These are phyloP conservation scores for Ephydatia muelleri DNA, from an alignment of 37 sponge, comb jelly and placozoan genomes.

Conservation along the genomic window DNA sequence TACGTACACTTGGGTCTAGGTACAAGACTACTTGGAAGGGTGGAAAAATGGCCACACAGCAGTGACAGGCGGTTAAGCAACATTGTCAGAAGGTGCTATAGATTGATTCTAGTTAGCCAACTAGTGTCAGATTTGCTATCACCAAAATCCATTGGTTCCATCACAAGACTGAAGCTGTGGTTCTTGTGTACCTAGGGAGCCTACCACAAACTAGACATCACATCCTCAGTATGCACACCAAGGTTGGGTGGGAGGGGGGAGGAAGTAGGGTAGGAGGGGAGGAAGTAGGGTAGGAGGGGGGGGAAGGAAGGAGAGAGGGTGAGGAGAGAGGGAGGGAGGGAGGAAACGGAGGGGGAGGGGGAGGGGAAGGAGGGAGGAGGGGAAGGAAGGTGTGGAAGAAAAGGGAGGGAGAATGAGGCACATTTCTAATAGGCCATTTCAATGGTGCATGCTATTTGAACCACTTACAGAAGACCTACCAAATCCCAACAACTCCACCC, in stretches of 20 bases:
- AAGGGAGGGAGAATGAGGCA: neutral
- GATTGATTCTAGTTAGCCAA: too few species aligned
- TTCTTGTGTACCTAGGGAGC: neutral
- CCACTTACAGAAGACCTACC: too few species aligned
- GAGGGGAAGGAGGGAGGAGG: neutral
- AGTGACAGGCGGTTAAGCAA: neutral
- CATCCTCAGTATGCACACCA: neutral
- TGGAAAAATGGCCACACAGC: neutral
- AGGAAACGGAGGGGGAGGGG: neutral
- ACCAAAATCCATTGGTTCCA: too few species aligned
- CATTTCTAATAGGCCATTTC: neutral
- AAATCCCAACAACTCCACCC: too few species aligned
- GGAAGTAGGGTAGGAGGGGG: neutral
- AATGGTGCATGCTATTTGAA: too few species aligned
- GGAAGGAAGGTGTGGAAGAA: neutral
- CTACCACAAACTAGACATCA: neutral
- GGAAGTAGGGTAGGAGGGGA: conserved; percentile 7
- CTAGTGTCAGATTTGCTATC: too few species aligned
- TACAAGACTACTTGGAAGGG: neutral
- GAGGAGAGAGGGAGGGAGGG: conserved; percentile 10
- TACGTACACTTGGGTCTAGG: too few species aligned
- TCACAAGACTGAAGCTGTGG: neutral
- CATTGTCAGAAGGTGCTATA: too few species aligned
- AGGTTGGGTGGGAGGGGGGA: neutral
- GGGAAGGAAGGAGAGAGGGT: neutral